These are phyloP conservation scores for Pleuronectes platessa DNA, from an alignment of 2,113 vertebrate genomes.

Conservation along the genomic window DNA sequence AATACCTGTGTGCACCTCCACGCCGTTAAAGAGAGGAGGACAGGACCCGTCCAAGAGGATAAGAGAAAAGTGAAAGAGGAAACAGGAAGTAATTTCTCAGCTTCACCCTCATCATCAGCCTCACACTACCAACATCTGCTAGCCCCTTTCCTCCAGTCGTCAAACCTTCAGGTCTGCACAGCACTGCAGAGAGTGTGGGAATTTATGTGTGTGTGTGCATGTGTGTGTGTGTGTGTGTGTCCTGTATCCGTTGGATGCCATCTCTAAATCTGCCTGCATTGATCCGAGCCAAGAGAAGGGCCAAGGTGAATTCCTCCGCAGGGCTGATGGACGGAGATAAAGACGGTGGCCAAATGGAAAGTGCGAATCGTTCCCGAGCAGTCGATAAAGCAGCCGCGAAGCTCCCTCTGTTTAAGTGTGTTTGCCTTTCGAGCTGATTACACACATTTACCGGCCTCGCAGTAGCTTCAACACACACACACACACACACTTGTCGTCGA, in stretches of 20 bases:
- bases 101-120: not conserved
- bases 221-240: slow-evolving; percentile 1
- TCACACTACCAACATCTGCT: slow-evolving; percentile 12
- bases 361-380: slow-evolving; percentile 23
- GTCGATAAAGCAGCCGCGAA: slow-evolving; percentile 36
- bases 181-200: slow-evolving; percentile 12
- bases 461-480: not conserved
- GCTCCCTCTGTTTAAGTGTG: slow-evolving; percentile 21
- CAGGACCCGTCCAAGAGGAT: too few species aligned
- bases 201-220: not conserved
- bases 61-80: too few species aligned
- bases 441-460: not conserved
- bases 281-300: slow-evolving; percentile 30
- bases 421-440: slow-evolving; percentile 19
- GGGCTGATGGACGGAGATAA: slow-evolving; percentile 51
- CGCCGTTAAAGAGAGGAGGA: too few species aligned
- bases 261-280: slow-evolving; percentile 56
- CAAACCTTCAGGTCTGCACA: slow-evolving; percentile 5
- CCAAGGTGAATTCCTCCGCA: slow-evolving; percentile 44
- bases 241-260: slow-evolving; percentile 24
- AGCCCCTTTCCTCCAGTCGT: not conserved
- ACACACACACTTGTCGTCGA: not conserved
- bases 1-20: not conserved
- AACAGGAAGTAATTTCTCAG: too few species aligned
- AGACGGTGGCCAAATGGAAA: slow-evolving; percentile 41